phyloP scores from a whole-genome alignment of 2,888 invertebrate species.

The Iphiclides podalirius region DNA sequence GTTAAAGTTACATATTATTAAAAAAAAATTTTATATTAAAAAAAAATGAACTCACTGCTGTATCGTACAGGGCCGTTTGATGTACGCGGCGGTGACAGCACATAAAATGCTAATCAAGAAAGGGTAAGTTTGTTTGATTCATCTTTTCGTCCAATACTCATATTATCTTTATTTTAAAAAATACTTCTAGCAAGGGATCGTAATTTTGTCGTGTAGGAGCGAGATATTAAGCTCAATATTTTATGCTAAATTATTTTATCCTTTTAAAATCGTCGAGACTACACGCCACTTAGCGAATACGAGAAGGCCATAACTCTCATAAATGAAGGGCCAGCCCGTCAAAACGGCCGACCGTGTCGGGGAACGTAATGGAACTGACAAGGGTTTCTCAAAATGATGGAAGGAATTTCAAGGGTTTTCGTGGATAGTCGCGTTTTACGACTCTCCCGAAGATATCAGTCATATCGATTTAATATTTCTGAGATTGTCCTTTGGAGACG shows the following conservation, averaged over 20 bases:
- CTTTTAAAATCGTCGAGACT: constrained; percentile 42
- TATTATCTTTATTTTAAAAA: no score
- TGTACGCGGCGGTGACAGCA: no score
- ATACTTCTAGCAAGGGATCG: no score
- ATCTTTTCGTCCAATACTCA: no score
- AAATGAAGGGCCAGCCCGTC: constrained; percentile 69
- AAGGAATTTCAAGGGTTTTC: constrained; percentile 64
- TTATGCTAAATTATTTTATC: constrained; percentile 17
- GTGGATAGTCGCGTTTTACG: constrained; percentile 63
- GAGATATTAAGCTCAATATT: neutral
- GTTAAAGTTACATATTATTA: no score
- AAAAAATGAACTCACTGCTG: no score
- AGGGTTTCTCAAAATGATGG: constrained; percentile 73
- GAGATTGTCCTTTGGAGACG: constrained; percentile 33
- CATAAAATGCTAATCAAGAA: no score
- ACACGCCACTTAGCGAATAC: constrained; percentile 65
- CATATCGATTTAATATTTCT: constrained; percentile 41
- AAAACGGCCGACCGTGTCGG: constrained; percentile 54
- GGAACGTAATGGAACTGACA: constrained; percentile 74
- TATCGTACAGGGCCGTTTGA: no score
- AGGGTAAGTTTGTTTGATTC: no score
- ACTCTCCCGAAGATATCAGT: constrained; percentile 57
- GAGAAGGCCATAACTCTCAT: constrained; percentile 64
- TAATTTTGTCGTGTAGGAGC: no score
- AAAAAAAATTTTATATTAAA: no score